A percentile compares a stretch with the other conserved stretches of the same genome.
phyloP scores from a whole-genome alignment of 2,888 invertebrate species.

The Shargacucullia verbasci region DNA sequence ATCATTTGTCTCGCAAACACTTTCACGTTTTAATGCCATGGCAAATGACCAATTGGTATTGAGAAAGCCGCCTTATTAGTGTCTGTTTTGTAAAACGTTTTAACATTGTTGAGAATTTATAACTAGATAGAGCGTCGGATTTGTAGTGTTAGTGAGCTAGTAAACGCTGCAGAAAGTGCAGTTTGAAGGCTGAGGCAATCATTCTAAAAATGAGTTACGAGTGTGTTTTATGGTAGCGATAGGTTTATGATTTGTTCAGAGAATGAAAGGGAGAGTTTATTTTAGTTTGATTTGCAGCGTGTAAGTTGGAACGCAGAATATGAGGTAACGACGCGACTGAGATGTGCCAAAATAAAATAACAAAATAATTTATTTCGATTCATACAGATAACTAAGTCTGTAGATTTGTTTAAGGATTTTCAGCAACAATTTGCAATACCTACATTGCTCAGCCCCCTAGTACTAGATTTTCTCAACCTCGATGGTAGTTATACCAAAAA shows the following conservation, averaged over 20 bases:
- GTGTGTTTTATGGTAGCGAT: constrained; percentile 27
- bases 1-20: constrained; percentile 72
- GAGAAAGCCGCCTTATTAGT: constrained; percentile 58
- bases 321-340: too few relatives aligned
- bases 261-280: constrained; percentile 23
- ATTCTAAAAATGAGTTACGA: constrained; percentile 31
- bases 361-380: too few relatives aligned
- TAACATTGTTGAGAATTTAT: constrained; percentile 6
- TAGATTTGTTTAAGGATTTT: too few relatives aligned
- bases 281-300: constrained; percentile 14
- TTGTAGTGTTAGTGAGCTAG: constrained; percentile 13
- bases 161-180: constrained; percentile 40
- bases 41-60: constrained; percentile 69
- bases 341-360: too few relatives aligned
- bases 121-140: constrained; percentile 3
- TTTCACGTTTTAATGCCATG: constrained; percentile 65
- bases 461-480: too few relatives aligned
- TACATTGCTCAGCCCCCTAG: too few relatives aligned
- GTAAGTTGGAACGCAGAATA: too few relatives aligned
- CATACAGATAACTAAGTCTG: too few relatives aligned
- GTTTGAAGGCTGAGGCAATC: constrained; percentile 38
- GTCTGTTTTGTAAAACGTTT: constrained; percentile 34
- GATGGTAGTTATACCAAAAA: too few relatives aligned
- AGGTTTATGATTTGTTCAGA: not conserved
- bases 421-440: too few relatives aligned